Conservation (phyloP, 2,113 vertebrate species). For the Eublepharis macularius region DNA sequence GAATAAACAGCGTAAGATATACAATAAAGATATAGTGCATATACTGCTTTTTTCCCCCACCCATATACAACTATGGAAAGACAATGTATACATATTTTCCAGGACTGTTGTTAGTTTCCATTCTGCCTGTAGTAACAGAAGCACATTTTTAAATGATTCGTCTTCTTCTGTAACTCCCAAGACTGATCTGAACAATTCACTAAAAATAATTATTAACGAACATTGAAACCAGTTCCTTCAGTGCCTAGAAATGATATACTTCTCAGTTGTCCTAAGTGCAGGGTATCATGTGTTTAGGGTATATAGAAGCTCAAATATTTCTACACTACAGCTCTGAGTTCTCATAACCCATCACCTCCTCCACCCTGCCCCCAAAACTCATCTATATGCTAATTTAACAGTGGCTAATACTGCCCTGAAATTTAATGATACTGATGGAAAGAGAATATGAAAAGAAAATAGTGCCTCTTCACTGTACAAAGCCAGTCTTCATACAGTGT, state of each 20-base stretch:
- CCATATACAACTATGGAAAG: neutral
- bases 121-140: neutral
- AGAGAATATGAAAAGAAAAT: constrained; percentile 62
- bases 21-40: neutral
- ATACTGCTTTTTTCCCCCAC: neutral
- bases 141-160: neutral
- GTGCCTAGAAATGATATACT: constrained; percentile 37
- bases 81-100: neutral
- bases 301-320: constrained; percentile 54
- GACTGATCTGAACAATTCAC: neutral
- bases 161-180: neutral
- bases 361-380: constrained; percentile 78
- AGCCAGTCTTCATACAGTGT: constrained; percentile 14
- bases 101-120: neutral
- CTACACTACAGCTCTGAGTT: constrained; percentile 62
- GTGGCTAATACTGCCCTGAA: constrained; percentile 74
- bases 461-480: constrained; percentile 17
- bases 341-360: constrained; percentile 71
- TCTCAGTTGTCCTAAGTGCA: constrained; percentile 27
- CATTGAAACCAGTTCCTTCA: constrained; percentile 12
- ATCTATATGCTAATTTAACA: constrained; percentile 85
- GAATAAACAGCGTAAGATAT: no score
- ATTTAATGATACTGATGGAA: constrained; percentile 76
- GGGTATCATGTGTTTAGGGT: constrained; percentile 21
- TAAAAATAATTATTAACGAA: constrained; percentile 27